Evolutionary conservation across 2,797 vertebrate species (phyloP).

Genomic region (Arrhamphus sclerolepis): DNA sequence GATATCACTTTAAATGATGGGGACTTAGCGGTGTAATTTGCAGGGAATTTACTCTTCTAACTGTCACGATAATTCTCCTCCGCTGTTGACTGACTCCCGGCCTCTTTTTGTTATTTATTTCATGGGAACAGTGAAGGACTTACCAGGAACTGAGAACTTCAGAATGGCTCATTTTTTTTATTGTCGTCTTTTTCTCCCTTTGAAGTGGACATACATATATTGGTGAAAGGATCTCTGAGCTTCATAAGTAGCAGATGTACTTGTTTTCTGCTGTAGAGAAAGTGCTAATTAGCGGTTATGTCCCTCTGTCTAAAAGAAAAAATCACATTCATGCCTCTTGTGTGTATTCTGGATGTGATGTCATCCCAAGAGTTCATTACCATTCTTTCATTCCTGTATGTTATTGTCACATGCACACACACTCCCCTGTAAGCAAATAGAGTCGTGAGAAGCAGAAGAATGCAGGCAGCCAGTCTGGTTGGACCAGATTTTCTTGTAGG

Average conservation of each 20-base stretch:
- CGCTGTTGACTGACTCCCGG: conserved; percentile 38
- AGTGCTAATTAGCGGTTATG: conserved; percentile 42
- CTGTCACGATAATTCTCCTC: conserved; percentile 64
- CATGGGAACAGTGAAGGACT: conserved; percentile 50
- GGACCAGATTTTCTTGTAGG: conserved; percentile 47
- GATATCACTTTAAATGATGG: conserved; percentile 46
- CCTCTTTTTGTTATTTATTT: conserved; percentile 51
- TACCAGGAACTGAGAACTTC: conserved; percentile 48
- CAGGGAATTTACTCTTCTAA: conserved; percentile 57
- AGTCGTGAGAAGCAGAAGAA: conserved; percentile 33
- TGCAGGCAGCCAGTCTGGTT: conserved; percentile 34
- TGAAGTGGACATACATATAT: conserved; percentile 47
- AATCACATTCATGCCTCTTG: conserved; percentile 10
- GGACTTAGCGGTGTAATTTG: conserved; percentile 68
- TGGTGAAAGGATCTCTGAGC: conserved; percentile 5
- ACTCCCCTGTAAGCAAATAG: too few relatives aligned
- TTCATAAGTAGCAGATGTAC: background rate
- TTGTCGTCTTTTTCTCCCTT: conserved; percentile 10
- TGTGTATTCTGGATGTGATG: background rate
- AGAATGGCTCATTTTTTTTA: conserved; percentile 16
- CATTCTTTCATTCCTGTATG: background rate
- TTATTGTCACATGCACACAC: too few relatives aligned
- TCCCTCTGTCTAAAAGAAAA: background rate
- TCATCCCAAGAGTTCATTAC: conserved; percentile 16
- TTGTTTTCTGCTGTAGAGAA: conserved; percentile 21